These are phyloP conservation scores for Ophion costatus DNA, from an alignment of 2,888 invertebrate species.

Conservation along the genomic window DNA sequence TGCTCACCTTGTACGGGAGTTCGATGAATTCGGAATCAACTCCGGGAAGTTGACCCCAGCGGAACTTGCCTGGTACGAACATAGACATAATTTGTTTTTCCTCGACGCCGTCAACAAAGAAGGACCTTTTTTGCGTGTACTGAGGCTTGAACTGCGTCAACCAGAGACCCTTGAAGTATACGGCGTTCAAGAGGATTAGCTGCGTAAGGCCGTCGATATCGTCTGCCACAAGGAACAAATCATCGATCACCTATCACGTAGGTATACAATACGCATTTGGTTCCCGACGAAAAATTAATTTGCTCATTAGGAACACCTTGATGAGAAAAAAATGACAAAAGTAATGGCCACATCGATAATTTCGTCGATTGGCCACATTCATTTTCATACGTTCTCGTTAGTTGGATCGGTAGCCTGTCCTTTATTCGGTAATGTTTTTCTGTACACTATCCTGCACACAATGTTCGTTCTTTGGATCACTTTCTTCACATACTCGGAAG, in stretches of 20 bases:
- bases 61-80: slow-evolving; percentile 85
- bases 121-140: slow-evolving; percentile 86
- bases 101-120: slow-evolving; percentile 86
- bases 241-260: neutral
- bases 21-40: slow-evolving; percentile 88
- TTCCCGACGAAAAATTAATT: neutral
- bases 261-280: too few species aligned
- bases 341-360: too few species aligned
- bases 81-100: slow-evolving; percentile 90
- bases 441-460: too few species aligned
- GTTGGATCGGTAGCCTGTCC: too few species aligned
- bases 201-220: neutral
- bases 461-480: too few species aligned
- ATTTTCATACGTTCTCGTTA: too few species aligned
- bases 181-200: slow-evolving; percentile 19
- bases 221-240: slow-evolving; percentile 1
- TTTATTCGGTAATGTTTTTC: too few species aligned
- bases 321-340: too few species aligned
- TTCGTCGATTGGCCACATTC: too few species aligned
- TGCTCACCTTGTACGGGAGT: slow-evolving; percentile 87
- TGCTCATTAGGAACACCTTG: too few species aligned
- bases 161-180: slow-evolving; percentile 93
- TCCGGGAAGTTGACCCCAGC: slow-evolving; percentile 84
- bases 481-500: too few species aligned
- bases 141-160: slow-evolving; percentile 86